Evolutionary conservation across 2,888 invertebrate genomes (phyloP).

Genomic region (Plagodis dolabraria): DNA sequence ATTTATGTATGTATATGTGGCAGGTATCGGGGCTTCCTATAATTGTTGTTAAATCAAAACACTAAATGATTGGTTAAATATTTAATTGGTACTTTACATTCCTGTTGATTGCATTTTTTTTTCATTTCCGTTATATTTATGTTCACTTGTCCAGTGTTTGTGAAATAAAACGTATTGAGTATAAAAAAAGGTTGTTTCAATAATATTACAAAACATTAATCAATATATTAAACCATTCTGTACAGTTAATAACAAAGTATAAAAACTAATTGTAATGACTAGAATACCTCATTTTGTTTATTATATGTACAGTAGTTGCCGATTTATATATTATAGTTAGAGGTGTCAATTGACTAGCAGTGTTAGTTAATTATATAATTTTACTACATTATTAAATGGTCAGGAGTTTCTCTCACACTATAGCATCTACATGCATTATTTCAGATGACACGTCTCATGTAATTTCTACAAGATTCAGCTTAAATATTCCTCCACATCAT

Average conservation of each 20-base stretch:
- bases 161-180: constrained; percentile 67
- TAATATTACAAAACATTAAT: constrained; percentile 32
- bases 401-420: neutral
- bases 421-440: neutral
- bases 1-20: neutral
- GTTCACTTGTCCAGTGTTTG: constrained; percentile 53
- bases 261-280: constrained; percentile 67
- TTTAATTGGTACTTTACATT: constrained; percentile 77
- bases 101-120: constrained; percentile 60
- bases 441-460: neutral
- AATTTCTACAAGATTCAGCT: no score
- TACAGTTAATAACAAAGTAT: constrained; percentile 55
- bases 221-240: constrained; percentile 44
- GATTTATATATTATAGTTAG: constrained; percentile 42
- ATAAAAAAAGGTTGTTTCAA: constrained; percentile 55
- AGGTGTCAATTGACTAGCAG: constrained; percentile 70
- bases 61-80: constrained; percentile 64
- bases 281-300: constrained; percentile 64
- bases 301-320: constrained; percentile 28
- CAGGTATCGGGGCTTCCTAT: constrained; percentile 43
- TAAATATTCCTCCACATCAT: no score
- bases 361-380: constrained; percentile 39
- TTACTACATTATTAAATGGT: constrained; percentile 3
- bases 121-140: constrained; percentile 39
- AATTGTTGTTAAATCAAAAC: constrained; percentile 48